Conservation (phyloP, 2,113 vertebrate genomes). For the Vidua macroura region DNA sequence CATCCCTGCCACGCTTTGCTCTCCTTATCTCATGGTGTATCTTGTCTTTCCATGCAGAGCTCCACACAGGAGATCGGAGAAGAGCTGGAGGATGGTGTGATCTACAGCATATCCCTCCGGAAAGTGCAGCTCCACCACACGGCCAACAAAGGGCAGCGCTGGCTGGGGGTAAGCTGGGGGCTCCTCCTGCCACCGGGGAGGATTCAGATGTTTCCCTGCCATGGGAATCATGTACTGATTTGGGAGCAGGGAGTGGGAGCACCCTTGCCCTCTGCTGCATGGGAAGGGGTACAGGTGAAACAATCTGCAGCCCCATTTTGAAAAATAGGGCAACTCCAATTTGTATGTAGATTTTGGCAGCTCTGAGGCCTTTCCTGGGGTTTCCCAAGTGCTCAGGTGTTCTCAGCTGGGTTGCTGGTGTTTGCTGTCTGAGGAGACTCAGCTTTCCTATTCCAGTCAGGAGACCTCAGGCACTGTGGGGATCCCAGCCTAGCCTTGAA, state of each 20-base stretch:
- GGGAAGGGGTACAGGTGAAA: neutral
- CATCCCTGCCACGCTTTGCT: neutral
- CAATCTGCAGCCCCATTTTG: neutral
- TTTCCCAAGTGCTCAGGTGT: neutral
- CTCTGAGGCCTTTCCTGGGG: neutral
- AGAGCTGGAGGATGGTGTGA: slow-evolving; percentile 91
- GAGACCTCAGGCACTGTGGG: neutral
- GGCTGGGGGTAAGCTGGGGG: slow-evolving; percentile 86
- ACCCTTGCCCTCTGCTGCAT: neutral
- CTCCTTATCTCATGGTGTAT: neutral
- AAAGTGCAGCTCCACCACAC: slow-evolving; percentile 93
- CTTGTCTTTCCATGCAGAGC: slow-evolving; percentile 75
- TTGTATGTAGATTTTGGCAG: neutral
- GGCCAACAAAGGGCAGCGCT: slow-evolving; percentile 92
- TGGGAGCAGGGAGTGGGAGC: neutral
- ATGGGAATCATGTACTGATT: neutral
- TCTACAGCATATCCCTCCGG: slow-evolving; percentile 95
- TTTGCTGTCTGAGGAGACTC: neutral
- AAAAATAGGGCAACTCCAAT: neutral
- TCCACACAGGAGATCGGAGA: slow-evolving; percentile 98
- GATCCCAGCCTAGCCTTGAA: neutral
- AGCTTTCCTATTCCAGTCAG: neutral
- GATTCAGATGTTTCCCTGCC: neutral
- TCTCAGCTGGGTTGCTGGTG: neutral
- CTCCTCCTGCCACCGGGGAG: neutral